A percentile compares a stretch with the other conserved stretches of the same genome.
These are phyloP conservation scores for Thamnophis elegans DNA, from an alignment of 2,797 vertebrate species.

Conservation along the genomic window DNA sequence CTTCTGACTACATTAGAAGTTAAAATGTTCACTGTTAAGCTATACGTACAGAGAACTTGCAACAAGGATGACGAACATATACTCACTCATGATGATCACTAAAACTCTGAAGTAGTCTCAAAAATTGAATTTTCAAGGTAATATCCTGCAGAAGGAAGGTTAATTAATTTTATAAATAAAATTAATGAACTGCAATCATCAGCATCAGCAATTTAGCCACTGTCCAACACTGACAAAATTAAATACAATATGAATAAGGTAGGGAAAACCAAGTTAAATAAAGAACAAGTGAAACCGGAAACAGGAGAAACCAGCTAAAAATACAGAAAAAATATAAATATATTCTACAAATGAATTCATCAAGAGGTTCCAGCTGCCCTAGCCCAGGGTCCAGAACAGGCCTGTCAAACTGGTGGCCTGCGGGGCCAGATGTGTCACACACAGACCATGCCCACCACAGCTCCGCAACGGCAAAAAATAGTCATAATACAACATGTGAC, in stretches of 20 bases:
- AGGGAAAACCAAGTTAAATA: not conserved
- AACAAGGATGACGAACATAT: slow-evolving; percentile 8
- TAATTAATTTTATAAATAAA: not conserved
- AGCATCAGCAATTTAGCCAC: not conserved
- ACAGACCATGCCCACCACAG: too few relatives aligned
- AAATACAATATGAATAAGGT: not conserved
- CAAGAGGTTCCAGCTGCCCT: not conserved
- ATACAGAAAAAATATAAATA: not conserved
- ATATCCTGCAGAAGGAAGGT: slow-evolving; percentile 81
- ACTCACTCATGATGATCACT: slow-evolving; percentile 99
- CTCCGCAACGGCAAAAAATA: too few relatives aligned
- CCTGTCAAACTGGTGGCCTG: too few relatives aligned
- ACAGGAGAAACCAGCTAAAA: not conserved
- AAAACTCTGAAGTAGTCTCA: slow-evolving; percentile 97
- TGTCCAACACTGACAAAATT: not conserved
- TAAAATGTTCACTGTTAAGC: not conserved
- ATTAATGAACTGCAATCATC: not conserved
- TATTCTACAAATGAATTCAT: not conserved
- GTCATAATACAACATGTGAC: too few relatives aligned
- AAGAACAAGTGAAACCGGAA: not conserved
- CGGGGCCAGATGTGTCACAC: too few relatives aligned
- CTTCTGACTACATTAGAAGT: not conserved
- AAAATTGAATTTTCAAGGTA: slow-evolving; percentile 97
- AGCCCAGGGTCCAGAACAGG: not conserved
- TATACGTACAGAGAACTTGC: not conserved